Percentiles rank a stretch among this genome's conserved stretches.
These are phyloP conservation scores for Brachionus calyciflorus DNA, from an alignment of 1,140 invertebrate species.

Conservation along the genomic window DNA sequence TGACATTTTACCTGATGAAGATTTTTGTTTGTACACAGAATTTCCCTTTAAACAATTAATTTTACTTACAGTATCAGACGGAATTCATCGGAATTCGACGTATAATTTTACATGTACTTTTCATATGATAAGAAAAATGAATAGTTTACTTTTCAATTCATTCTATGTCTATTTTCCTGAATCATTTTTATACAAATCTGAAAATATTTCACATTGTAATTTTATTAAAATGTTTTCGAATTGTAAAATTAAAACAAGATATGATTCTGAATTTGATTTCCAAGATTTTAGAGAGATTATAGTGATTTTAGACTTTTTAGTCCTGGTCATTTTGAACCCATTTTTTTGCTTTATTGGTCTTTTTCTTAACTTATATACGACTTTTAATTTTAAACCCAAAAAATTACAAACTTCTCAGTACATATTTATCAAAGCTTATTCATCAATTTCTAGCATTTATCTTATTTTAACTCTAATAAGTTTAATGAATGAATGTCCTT, in stretches of 20 bases:
- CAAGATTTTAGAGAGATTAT: background rate
- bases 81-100: background rate
- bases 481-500: conserved; percentile 1
- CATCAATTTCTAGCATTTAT: background rate
- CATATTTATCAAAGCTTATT: background rate
- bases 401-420: background rate
- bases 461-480: background rate
- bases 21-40: conserved; percentile 4
- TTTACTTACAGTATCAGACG: background rate
- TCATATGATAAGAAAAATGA: background rate
- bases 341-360: background rate
- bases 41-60: conserved; percentile 15
- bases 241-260: background rate
- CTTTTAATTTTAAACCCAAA: background rate
- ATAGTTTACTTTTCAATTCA: background rate
- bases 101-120: conserved; percentile 6
- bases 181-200: background rate
- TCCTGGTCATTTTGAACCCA: background rate
- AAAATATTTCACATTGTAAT: background rate
- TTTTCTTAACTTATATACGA: background rate
- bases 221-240: background rate
- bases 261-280: background rate
- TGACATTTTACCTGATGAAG: background rate
- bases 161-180: background rate
- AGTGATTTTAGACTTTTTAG: background rate